phyloP scores from a whole-genome alignment of 2,888 invertebrate genomes.

The Cheilosia urbana region DNA sequence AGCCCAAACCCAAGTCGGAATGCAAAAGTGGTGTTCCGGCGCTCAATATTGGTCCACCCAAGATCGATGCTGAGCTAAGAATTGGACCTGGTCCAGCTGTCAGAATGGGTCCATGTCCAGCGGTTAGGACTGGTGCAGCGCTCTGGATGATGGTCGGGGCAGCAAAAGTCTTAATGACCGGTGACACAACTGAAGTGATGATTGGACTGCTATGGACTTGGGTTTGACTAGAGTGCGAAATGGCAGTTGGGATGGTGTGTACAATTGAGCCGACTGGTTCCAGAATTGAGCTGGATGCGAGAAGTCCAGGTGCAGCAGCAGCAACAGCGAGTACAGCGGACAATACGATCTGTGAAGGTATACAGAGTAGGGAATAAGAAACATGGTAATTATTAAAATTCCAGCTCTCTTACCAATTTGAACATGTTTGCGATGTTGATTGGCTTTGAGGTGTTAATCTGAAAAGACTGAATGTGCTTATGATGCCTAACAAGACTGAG shows the following conservation, averaged over 20 bases:
- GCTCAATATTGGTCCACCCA: conserved; percentile 39
- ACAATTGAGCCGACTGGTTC: conserved; percentile 67
- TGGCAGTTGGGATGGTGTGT: conserved; percentile 80
- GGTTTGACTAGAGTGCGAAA: conserved; percentile 85
- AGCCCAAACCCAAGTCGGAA: conserved; percentile 55
- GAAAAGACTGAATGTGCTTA: conserved; percentile 49
- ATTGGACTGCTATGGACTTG: conserved; percentile 84
- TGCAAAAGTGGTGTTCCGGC: conserved; percentile 47
- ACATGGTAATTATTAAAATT: background rate
- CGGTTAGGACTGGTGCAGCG: conserved; percentile 31
- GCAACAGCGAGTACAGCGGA: conserved; percentile 86
- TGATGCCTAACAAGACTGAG: conserved; percentile 35
- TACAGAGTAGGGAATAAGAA: background rate
- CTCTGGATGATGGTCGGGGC: conserved; percentile 61
- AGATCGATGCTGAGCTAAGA: conserved; percentile 17
- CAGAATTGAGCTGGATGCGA: conserved; percentile 58
- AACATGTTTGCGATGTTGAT: conserved; percentile 59
- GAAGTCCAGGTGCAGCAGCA: conserved; percentile 81
- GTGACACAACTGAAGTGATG: conserved; percentile 65
- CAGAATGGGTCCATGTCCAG: conserved; percentile 11
- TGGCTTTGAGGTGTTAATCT: conserved; percentile 57
- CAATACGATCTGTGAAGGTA: conserved; percentile 85
- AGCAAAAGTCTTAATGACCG: conserved; percentile 61
- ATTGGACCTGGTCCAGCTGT: conserved; percentile 21
- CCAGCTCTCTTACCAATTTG: conserved; percentile 63